These are phyloP conservation scores for Kuschelorhynchus macadamiae DNA, from an alignment of 2,888 invertebrate species.

Conservation along the genomic window DNA sequence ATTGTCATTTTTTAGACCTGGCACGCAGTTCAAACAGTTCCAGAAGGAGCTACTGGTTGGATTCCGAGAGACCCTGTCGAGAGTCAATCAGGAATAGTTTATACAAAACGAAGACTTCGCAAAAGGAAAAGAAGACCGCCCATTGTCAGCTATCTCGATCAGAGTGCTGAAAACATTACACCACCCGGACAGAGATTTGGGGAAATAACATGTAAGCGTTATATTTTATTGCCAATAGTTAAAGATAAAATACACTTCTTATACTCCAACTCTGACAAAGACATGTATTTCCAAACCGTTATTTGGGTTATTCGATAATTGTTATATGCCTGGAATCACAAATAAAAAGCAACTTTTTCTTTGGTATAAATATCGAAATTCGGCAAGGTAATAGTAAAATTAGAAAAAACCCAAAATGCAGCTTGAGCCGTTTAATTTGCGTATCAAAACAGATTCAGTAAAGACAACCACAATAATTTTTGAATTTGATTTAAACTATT, in stretches of 20 bases:
- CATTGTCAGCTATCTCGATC: slow-evolving; percentile 59
- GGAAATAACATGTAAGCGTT: neutral
- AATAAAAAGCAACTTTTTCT: no score
- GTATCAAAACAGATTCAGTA: no score
- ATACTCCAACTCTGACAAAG: no score
- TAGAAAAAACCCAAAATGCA: no score
- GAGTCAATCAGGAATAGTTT: neutral
- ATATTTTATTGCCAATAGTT: neutral
- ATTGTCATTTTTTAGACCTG: slow-evolving; percentile 35
- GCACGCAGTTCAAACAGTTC: slow-evolving; percentile 40
- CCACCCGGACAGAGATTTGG: neutral
- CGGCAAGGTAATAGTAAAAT: no score
- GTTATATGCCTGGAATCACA: no score
- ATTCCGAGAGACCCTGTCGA: slow-evolving; percentile 35
- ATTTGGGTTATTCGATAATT: no score
- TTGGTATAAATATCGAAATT: no score
- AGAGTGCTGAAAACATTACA: slow-evolving; percentile 43
- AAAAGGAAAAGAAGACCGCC: slow-evolving; percentile 77
- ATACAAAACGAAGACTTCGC: slow-evolving; percentile 68
- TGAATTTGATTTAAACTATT: no score
- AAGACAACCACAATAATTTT: no score
- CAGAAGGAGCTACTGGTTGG: slow-evolving; percentile 43
- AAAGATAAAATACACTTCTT: slow-evolving; percentile 8
- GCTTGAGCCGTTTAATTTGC: no score
- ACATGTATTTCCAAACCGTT: no score